Base-by-base conservation (phyloP, 2,888 invertebrate genomes). In the Cerceris rybyensis region DNA sequence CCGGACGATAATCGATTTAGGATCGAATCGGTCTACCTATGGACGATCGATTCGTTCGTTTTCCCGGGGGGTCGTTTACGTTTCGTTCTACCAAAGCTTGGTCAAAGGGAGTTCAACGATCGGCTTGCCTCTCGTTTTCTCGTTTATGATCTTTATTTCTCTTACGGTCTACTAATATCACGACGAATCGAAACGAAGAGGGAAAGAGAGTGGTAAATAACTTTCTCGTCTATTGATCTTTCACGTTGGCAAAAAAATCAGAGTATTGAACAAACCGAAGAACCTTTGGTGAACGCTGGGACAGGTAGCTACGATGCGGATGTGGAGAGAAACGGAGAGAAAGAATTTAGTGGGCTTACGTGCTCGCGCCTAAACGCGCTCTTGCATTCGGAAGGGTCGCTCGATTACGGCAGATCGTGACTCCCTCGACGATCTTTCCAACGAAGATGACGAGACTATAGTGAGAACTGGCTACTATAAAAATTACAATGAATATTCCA, bases 1-100 rank as follows among this genome's bases (percentile, higher is more conserved):
- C 82, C 84, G 78, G 78, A 85, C 84, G 83, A 87, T 89, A 88
- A 89, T 89, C 88, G 89, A 87, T 88, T 86, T 86, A 86, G 86
- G 87, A 84, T 86, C 81, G 79, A 81, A 81, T 81, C 84, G 84
- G 72, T 75, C 65, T 72, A 74, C 66, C 73, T 80, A 28, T 69
- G 75, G 78, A 81, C 80, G 63, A 71, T 60, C 78, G 76, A 72
- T 73, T 81, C 72, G 28, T 43, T 57, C 60, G 61, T 28, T 65
- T 54, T 64, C 58, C 64, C 58, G 58, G 55, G 13, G 73, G 70
- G 42, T 71, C 74, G 67, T 58, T 73, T 70, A 76, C 49, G 55
- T 63, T 49, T 41, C 46, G 58, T 67, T 75, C 57, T 67, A 66
- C 50, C 6, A 13, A 67, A 75, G 57, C 61, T 13, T 28, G 41